Base-by-base conservation (phyloP, 2,797 vertebrate genomes). In the Carduelis carduelis region DNA sequence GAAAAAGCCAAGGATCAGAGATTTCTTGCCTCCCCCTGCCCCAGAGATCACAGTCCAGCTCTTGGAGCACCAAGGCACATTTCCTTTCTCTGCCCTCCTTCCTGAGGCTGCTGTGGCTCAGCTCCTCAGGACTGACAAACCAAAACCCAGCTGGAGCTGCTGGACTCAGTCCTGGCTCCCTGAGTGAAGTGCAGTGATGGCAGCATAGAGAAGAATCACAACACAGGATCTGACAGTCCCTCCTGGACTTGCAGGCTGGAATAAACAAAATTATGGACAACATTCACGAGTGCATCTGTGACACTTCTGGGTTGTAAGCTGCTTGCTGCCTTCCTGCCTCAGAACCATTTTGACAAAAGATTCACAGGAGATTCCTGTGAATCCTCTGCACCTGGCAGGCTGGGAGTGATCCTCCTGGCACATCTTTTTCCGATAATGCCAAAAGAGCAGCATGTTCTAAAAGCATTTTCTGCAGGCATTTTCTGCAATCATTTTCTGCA, bases 391-490 rank as follows among this genome's bases (percentile, higher is more conserved):
- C 68, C 72, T 37, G 65, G 34, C 24, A 15, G 93, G 76, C 79
- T 70, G 83, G 80, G 24, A 55, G 55, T 0, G 21, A 89, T 64
- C 12, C 2, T 14, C 65, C 79, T 57, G 70, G 37, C 26, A 83
- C 78, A 69, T 93, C 96, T 96, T 92, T 57, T 95, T 59, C 83
- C 32, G 34, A 90, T 39, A 76, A 65, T 43, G 69, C 95, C 96
- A 78, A 91, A 83, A 87, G 90, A 94, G 95, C 82, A 83, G 94
- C 87, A 83, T 96, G 96, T 64, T 91, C 23, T 14, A 23, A 7
- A 24, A 47, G 21, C 21, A 46, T 46, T 46, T 46, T 22, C 12
- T 46, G 22, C 12, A n/a, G n/a, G n/a, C n/a, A 37, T 37, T 37
- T 37, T 37, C 37, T 37, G 37, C 37, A 37, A 11, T 9, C 11